phyloP scores from a whole-genome alignment of 2,113 vertebrate genomes.

The Anolis sagrei region DNA sequence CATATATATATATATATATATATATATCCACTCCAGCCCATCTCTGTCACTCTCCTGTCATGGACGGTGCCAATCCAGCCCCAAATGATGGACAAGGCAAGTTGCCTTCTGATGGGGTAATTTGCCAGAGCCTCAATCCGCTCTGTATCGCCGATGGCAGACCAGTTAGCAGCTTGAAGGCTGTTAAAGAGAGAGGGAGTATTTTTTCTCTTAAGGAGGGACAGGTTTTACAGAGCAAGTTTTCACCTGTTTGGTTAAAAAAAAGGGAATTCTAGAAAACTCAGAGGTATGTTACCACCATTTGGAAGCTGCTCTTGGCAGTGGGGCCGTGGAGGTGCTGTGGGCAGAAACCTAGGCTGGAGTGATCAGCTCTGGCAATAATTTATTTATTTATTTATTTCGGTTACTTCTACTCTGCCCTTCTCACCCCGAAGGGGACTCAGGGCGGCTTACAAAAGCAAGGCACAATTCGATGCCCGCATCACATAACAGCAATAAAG shows the following conservation, averaged over 20 bases:
- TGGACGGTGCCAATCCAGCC: constrained; percentile 75
- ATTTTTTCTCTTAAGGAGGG: not conserved
- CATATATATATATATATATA: not conserved
- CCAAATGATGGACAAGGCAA: constrained; percentile 74
- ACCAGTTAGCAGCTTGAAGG: constrained; percentile 7
- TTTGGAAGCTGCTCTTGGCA: too few species aligned
- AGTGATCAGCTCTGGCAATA: too few species aligned
- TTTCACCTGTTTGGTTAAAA: not conserved
- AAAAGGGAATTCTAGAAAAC: not conserved
- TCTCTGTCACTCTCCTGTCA: constrained; percentile 86
- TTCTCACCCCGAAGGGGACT: too few species aligned
- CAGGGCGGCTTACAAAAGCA: too few species aligned
- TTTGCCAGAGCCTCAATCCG: constrained; percentile 81
- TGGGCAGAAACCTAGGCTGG: too few species aligned
- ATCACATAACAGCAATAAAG: too few species aligned
- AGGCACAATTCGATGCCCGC: too few species aligned
- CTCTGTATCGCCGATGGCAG: constrained; percentile 75
- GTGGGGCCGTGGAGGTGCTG: too few species aligned
- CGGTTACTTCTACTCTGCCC: too few species aligned
- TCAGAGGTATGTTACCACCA: too few species aligned
- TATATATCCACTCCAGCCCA: constrained; percentile 50
- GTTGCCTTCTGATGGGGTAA: constrained; percentile 84
- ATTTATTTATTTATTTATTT: too few species aligned
- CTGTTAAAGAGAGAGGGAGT: not conserved
- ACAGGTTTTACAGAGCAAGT: not conserved